Evolutionary conservation across 1,140 invertebrate species (phyloP).

Genomic region (Dreissena polymorpha): DNA sequence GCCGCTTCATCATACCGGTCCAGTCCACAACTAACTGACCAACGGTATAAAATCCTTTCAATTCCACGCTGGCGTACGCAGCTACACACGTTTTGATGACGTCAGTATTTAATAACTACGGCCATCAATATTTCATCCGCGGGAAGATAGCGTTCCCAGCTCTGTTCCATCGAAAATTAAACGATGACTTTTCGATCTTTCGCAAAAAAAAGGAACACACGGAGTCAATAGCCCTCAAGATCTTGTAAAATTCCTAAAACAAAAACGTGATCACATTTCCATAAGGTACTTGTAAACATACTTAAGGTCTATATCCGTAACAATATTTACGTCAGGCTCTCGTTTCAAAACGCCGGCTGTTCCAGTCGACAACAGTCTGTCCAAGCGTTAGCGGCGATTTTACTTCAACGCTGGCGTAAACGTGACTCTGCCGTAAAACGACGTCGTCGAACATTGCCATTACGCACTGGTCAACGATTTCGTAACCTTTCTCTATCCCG

Average conservation of each 20-base stretch:
- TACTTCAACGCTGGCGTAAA: slow-evolving; percentile 20
- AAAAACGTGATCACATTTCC: too few relatives aligned
- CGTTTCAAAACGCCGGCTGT: background rate
- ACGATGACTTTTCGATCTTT: too few relatives aligned
- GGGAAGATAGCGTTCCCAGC: background rate
- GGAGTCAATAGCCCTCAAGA: too few relatives aligned
- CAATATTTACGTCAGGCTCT: background rate
- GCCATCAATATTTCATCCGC: slow-evolving; percentile 62
- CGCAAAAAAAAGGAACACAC: too few relatives aligned
- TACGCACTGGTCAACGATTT: slow-evolving; percentile 23
- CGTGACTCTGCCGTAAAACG: background rate
- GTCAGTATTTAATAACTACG: slow-evolving; percentile 31
- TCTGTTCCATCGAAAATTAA: too few relatives aligned
- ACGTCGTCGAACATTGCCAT: slow-evolving; percentile 38
- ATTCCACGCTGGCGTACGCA: slow-evolving; percentile 60
- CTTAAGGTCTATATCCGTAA: background rate
- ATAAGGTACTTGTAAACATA: too few relatives aligned
- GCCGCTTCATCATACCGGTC: slow-evolving; percentile 38
- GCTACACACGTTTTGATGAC: slow-evolving; percentile 51
- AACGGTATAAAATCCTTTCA: slow-evolving; percentile 59
- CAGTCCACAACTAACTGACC: slow-evolving; percentile 73
- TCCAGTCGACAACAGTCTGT: slow-evolving; percentile 26
- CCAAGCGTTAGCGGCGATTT: slow-evolving; percentile 12
- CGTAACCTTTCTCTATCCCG: slow-evolving; percentile 23
- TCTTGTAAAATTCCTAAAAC: too few relatives aligned